phyloP scores from a whole-genome alignment of 2,113 vertebrate species.

The Mormyrus lacerda region DNA sequence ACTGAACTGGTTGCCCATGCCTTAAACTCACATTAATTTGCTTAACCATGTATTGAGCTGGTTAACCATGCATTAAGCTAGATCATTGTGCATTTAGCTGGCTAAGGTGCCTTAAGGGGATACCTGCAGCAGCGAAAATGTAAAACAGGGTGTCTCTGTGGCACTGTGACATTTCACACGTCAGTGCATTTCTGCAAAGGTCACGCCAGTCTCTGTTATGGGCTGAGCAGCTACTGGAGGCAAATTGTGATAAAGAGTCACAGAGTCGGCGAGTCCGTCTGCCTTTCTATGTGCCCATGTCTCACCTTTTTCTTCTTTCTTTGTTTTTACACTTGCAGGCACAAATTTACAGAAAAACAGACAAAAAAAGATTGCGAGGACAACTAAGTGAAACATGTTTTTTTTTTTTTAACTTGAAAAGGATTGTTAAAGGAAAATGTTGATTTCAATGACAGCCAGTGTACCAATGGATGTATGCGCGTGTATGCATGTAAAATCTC shows the following conservation, averaged over 20 bases:
- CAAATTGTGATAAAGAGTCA: not conserved
- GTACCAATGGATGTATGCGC: not conserved
- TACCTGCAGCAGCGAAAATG: not conserved
- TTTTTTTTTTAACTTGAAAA: not conserved
- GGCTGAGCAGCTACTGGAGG: not conserved
- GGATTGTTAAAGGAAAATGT: not conserved
- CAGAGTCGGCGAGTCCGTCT: not conserved
- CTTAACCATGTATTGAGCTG: not conserved
- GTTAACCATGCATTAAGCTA: not conserved
- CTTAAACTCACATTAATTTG: not conserved
- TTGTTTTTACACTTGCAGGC: not conserved
- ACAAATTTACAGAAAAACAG: not conserved
- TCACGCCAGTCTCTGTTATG: not conserved
- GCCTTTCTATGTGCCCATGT: not conserved
- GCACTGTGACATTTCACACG: constrained; percentile 1
- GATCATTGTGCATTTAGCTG: not conserved
- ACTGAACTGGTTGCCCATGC: not conserved
- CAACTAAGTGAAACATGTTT: not conserved
- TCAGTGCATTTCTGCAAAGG: constrained; percentile 4
- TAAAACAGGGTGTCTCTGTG: not conserved
- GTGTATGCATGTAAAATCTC: not conserved
- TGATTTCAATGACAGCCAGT: not conserved
- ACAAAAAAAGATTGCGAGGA: not conserved
- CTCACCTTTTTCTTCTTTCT: not conserved
- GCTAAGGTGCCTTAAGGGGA: not conserved